Evolutionary conservation across 2,888 invertebrate genomes (phyloP).

Genomic region (Leptopilina myrica): DNA sequence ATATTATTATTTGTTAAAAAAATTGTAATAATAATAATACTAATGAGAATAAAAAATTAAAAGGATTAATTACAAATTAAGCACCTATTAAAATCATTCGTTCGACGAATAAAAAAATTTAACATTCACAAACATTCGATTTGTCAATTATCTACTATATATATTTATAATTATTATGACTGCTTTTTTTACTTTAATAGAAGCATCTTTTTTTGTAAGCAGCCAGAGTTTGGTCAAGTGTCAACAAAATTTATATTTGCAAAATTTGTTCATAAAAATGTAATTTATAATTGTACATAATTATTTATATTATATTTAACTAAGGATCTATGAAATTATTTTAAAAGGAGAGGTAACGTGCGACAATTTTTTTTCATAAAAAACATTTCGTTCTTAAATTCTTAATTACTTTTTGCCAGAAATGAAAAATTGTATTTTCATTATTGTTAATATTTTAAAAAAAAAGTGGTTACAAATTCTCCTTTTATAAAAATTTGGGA

Average conservation of each 20-base stretch:
- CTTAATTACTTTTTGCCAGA: too few species aligned
- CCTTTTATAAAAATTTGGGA: too few species aligned
- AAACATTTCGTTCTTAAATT: too few species aligned
- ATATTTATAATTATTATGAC: background rate
- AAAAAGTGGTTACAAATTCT: too few species aligned
- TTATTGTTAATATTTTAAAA: too few species aligned
- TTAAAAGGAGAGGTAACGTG: too few species aligned
- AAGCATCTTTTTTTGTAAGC: constrained; percentile 70
- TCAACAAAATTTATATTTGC: constrained; percentile 48
- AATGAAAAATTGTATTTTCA: too few species aligned
- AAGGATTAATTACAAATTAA: constrained; percentile 1
- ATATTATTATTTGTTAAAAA: too few species aligned
- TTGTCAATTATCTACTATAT: background rate
- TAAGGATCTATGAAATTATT: too few species aligned
- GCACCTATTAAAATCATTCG: constrained; percentile 15
- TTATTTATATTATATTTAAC: too few species aligned
- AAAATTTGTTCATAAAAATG: constrained; percentile 22
- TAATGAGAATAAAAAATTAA: background rate
- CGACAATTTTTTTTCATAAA: too few species aligned
- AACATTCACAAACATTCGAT: background rate
- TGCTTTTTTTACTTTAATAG: constrained; percentile 39
- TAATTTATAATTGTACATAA: constrained; percentile 12
- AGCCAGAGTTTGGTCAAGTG: constrained; percentile 75
- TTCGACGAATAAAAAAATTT: constrained; percentile 21
- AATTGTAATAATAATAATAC: background rate